These are phyloP conservation scores for Mystacides longicornis DNA, from an alignment of 2,888 invertebrate species.

Conservation along the genomic window DNA sequence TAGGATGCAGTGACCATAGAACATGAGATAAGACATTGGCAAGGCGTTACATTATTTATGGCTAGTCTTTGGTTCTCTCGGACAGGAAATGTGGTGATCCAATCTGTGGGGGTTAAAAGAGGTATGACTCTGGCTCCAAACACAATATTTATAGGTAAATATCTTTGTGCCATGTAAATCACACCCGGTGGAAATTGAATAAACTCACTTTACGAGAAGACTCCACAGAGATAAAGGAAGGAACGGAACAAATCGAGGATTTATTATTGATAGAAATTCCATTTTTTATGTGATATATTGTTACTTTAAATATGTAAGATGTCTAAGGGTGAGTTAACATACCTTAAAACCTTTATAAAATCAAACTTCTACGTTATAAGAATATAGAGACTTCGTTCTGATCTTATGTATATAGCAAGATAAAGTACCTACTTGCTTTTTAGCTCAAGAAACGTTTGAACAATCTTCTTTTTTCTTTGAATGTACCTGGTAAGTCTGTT, in stretches of 20 bases:
- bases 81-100: constrained; percentile 27
- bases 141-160: constrained; percentile 10
- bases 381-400: too few relatives aligned
- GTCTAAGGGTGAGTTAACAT: too few relatives aligned
- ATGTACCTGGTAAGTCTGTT: too few relatives aligned
- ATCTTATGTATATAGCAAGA: too few relatives aligned
- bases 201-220: constrained; percentile 10
- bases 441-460: too few relatives aligned
- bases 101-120: constrained; percentile 21
- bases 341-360: too few relatives aligned
- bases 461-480: too few relatives aligned
- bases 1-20: constrained; percentile 20
- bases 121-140: constrained; percentile 11
- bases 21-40: constrained; percentile 25
- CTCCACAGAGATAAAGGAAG: constrained; percentile 10
- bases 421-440: too few relatives aligned
- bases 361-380: too few relatives aligned
- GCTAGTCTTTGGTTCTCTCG: constrained; percentile 26
- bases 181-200: constrained; percentile 15
- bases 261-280: constrained; percentile 4
- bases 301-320: too few relatives aligned
- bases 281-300: too few relatives aligned
- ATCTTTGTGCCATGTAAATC: constrained; percentile 14
- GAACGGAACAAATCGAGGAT: constrained; percentile 15
- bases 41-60: constrained; percentile 25